Base-by-base conservation (phyloP, 2,113 vertebrate genomes). In the Microtus montanus region DNA sequence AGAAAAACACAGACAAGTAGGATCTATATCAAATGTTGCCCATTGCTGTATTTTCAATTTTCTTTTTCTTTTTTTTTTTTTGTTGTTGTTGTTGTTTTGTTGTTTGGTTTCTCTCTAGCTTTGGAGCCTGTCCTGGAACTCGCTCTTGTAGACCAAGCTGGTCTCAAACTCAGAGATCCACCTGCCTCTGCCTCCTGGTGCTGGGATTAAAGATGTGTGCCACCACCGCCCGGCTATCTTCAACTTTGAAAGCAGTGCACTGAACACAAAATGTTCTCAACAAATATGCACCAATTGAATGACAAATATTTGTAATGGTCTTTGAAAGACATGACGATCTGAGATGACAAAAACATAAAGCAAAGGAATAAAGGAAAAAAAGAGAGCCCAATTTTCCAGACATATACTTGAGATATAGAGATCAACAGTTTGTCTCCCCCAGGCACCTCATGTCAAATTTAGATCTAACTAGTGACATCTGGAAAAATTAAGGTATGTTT, bases 391-490 rank as follows among this genome's bases (percentile, higher is more conserved):
- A 70, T 78, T 63, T 87, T 86, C 70, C 44, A 87, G 26, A 52
- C 38, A 5, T 73, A 79, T 41, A 82, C 3, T 86, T 30, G 22
- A 3, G 33, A 86, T 4, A 52, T 7, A 15, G 3, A 83, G 24
- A 88, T 86, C 58, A 83, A 17, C 30, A 88, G 19, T 92, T 79
- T 94, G 20, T 94, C 41, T 77, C 44, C 54, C 73, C 52, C 33
- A 77, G 49, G n/a, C 95, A 87, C 80, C 87, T 61, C 75, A 71
- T 3, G 85, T 41, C 14, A 92, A 71, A 44, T 70, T 92, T 79
- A 87, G 33, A 71, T 63, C 89, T 93, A 74, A 68, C 17, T 93
- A 38, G 41, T 35, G 71, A 75, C 66, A 84, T 54, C 52, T 54
- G 52, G 52, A 54, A 54, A 54, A 54, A 54, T 54, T 54, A 54